Base-by-base conservation (phyloP, 2,888 invertebrate species). In the Perizoma flavofasciatum region DNA sequence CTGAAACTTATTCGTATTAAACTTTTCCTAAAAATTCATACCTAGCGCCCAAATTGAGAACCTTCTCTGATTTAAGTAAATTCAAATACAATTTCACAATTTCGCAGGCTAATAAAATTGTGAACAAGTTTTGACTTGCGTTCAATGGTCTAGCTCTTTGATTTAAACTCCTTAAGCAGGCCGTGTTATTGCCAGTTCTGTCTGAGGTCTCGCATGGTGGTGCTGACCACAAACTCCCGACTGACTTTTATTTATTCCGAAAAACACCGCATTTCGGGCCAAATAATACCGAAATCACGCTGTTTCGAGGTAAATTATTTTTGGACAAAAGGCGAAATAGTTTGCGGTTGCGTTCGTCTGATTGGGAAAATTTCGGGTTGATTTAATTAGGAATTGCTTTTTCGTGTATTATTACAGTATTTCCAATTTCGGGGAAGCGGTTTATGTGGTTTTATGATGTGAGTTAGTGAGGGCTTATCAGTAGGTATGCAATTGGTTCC, bases 281-380 rank as follows among this genome's bases (percentile, higher is more conserved):
- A 54, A 59, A 59, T 46, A 56, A 54, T 56, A 53, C 55, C 10
- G 47, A 63, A 56, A 56, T 52, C 52, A 50, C 59, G 37, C 56
- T 59, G 54, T 63, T 55, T 58, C 32, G 45, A 47, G 33, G 35
- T 48, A 58, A 62, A 58, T 51, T 55, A 46, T 62, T 50, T 55
- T 55, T 58, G 50, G 55, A 62, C 56, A 58, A 61, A 53, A 57
- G 54, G 54, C 48, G 54, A 51, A 55, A 62, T 62, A 62, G 54
- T 62, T 62, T 41, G 58, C 11, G 58, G 53, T 58, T 47, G 48
- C 52, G 60, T 51, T 51, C 50, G 48, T 51, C 54, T 54, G 56
- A 54, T 61, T 51, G 57, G 43, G 33, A 49, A 61, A 54, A 61
- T 54, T 61, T 57, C 35, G 47, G 54, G 54, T 57, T 62, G 45